A percentile compares a stretch with the other conserved stretches of the same genome.
phyloP scores from a whole-genome alignment of 2,113 vertebrate genomes.

The Cyanoliseus patagonus region DNA sequence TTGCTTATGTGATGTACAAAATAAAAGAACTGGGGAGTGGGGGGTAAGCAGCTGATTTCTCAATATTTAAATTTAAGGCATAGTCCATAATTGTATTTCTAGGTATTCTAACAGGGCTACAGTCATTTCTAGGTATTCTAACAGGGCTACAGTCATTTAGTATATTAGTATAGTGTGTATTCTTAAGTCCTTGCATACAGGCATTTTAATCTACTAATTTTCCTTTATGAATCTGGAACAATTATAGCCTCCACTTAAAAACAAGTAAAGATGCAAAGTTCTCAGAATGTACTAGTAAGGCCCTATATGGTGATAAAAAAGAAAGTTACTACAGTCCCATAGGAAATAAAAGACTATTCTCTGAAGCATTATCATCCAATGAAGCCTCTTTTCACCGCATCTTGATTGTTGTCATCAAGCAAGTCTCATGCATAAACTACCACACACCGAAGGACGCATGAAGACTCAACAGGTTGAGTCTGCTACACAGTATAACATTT shows the following conservation, averaged over 20 bases:
- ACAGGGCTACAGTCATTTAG: neutral
- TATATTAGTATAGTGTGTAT: neutral
- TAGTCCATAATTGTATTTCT: neutral
- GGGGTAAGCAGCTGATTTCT: neutral
- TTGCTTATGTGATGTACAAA: neutral
- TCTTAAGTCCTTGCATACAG: neutral
- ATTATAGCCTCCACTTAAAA: slow-evolving; percentile 45
- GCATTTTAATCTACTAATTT: slow-evolving; percentile 15
- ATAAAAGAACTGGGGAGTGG: neutral
- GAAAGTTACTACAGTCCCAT: neutral
- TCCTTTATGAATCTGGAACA: slow-evolving; percentile 23
- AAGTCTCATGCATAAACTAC: slow-evolving; percentile 46
- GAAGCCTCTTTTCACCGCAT: slow-evolving; percentile 20
- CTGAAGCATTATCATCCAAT: neutral
- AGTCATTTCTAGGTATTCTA: neutral
- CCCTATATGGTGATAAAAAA: neutral
- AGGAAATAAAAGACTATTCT: slow-evolving; percentile 19
- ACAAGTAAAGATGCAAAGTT: slow-evolving; percentile 1
- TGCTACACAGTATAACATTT: neutral
- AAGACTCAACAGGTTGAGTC: slow-evolving; percentile 56
- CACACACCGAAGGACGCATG: slow-evolving; percentile 33
- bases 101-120: neutral
- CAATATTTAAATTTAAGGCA: slow-evolving; percentile 10
- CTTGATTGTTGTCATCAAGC: slow-evolving; percentile 15
- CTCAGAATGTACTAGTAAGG: neutral